Evolutionary conservation across 2,888 invertebrate genomes (phyloP).

Genomic region (Latrodectus hesperus): DNA sequence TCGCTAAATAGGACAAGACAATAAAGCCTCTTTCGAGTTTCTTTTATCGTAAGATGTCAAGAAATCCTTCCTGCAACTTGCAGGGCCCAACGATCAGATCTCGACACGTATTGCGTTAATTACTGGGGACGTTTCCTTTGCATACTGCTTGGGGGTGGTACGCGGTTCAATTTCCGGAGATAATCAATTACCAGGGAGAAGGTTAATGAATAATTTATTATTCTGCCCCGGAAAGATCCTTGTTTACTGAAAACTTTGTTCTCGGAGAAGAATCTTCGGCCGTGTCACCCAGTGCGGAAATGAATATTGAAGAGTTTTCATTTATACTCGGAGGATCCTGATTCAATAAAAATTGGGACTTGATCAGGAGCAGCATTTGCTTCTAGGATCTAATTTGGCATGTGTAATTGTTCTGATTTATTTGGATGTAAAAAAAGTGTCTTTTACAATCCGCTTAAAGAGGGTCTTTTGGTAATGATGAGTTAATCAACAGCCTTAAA

Average conservation of each 20-base stretch:
- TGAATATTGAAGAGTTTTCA: slow-evolving; percentile 64
- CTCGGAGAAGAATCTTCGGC: slow-evolving; percentile 50
- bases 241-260: slow-evolving; percentile 65
- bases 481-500: no score
- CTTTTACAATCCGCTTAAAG: no score
- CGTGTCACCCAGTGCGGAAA: slow-evolving; percentile 48
- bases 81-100: slow-evolving; percentile 46
- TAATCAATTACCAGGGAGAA: slow-evolving; percentile 58
- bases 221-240: slow-evolving; percentile 60
- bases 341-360: slow-evolving; percentile 51
- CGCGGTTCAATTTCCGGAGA: slow-evolving; percentile 57
- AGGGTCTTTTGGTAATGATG: no score
- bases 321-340: slow-evolving; percentile 31
- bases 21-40: slow-evolving; percentile 32
- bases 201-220: slow-evolving; percentile 68
- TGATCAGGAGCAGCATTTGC: background rate
- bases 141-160: slow-evolving; percentile 45
- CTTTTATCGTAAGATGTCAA: slow-evolving; percentile 47
- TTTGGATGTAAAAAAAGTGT: background rate
- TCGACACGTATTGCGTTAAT: slow-evolving; percentile 64
- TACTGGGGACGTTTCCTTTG: slow-evolving; percentile 52
- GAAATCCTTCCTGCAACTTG: slow-evolving; percentile 47
- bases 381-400: background rate
- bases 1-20: slow-evolving; percentile 47
- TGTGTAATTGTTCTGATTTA: slow-evolving; percentile 3